Conservation (phyloP, 2,113 vertebrate genomes). For the Myocastor coypus region DNA sequence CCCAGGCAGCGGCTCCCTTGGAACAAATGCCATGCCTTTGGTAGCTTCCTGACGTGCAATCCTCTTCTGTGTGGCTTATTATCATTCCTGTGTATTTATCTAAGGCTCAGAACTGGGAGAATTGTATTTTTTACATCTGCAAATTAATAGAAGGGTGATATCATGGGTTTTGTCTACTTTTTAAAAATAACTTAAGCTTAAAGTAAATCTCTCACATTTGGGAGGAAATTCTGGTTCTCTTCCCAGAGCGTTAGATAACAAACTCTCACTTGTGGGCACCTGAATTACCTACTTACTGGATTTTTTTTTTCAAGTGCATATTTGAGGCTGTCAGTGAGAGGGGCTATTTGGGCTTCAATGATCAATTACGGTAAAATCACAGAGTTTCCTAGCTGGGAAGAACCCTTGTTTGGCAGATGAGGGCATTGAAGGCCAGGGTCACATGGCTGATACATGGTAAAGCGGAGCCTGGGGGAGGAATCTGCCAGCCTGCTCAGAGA, state of each 20-base stretch:
- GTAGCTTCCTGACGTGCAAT: conserved; percentile 19
- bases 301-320: conserved; percentile 54
- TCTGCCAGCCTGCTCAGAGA: not conserved
- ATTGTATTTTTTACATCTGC: conserved; percentile 60
- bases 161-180: conserved; percentile 77
- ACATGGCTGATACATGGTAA: rapidly evolving
- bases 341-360: conserved; percentile 49
- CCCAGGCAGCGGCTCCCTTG: not conserved
- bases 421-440: not conserved
- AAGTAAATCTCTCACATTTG: conserved; percentile 73
- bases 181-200: conserved; percentile 81
- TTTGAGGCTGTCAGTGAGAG: conserved; percentile 52
- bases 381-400: not conserved
- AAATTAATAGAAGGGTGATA: conserved; percentile 77
- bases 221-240: conserved; percentile 75
- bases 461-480: not conserved
- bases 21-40: conserved; percentile 2
- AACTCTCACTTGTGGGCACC: not conserved
- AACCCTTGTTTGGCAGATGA: not conserved
- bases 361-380: conserved; percentile 56
- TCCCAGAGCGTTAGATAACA: conserved; percentile 76
- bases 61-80: conserved; percentile 40
- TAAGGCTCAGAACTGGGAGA: conserved; percentile 48
- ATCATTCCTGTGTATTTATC: conserved; percentile 75
- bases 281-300: not conserved